Conservation (phyloP, 2,113 vertebrate species). For the Antigone vipio region DNA sequence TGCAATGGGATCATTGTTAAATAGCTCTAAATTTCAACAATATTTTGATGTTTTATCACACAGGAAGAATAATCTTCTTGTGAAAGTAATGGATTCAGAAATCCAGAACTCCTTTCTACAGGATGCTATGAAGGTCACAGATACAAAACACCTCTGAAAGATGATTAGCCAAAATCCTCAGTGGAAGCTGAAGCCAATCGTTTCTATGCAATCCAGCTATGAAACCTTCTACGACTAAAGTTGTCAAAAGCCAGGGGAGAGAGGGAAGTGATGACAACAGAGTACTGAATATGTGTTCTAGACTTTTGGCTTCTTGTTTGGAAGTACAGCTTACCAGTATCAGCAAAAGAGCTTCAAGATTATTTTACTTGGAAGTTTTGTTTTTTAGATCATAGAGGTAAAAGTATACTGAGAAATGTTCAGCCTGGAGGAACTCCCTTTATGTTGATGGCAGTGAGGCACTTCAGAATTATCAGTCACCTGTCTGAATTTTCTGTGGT, state of each 20-base stretch:
- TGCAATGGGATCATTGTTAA: background rate
- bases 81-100: background rate
- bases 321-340: background rate
- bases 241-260: background rate
- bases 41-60: background rate
- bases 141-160: background rate
- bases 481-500: background rate
- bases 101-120: background rate
- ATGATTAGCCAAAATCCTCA: background rate
- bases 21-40: background rate
- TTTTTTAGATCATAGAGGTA: background rate
- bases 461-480: background rate
- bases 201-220: background rate
- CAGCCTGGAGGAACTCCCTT: background rate
- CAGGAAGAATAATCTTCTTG: background rate
- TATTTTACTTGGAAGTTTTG: background rate
- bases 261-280: background rate
- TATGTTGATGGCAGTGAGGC: background rate
- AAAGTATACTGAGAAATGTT: background rate
- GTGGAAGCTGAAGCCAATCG: background rate
- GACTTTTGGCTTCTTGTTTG: background rate
- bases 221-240: background rate
- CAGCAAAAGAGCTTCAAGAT: background rate
- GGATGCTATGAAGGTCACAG: background rate
- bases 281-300: background rate